Conservation (phyloP, 2,797 vertebrate genomes). For the Enteromius trimaculatus region DNA sequence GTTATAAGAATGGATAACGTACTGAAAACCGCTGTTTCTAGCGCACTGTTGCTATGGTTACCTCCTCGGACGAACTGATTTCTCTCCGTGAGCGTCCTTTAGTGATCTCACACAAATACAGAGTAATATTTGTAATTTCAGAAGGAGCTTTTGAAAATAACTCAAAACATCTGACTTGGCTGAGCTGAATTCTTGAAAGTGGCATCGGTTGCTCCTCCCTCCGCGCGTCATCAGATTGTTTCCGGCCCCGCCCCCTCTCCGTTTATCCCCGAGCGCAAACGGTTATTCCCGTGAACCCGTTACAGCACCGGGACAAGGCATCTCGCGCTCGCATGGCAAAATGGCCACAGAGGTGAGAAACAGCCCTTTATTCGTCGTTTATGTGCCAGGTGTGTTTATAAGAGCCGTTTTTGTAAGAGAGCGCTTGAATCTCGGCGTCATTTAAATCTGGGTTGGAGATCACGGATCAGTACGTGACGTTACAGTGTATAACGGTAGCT, state of each 20-base stretch:
- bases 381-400: neutral
- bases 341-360: constrained; percentile 85
- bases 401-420: neutral
- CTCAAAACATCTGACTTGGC: neutral
- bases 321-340: constrained; percentile 76
- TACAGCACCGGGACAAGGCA: constrained; percentile 69
- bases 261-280: constrained; percentile 54
- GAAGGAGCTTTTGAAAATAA: too few relatives aligned
- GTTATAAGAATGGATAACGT: neutral
- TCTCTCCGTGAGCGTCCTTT: neutral
- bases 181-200: neutral
- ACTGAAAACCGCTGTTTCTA: neutral
- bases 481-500: neutral
- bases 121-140: neutral
- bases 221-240: neutral
- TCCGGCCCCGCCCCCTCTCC: constrained; percentile 51
- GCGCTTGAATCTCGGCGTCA: neutral
- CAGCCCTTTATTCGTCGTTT: neutral
- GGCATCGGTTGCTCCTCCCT: neutral
- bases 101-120: neutral
- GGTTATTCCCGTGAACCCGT: constrained; percentile 63
- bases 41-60: constrained; percentile 6
- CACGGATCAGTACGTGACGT: constrained; percentile 13
- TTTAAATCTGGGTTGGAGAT: constrained; percentile 8
- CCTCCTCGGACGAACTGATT: neutral